A percentile compares a stretch with the other conserved stretches of the same genome.
Conservation (phyloP, 2,797 vertebrate species). For the Apodemus agrarius region DNA sequence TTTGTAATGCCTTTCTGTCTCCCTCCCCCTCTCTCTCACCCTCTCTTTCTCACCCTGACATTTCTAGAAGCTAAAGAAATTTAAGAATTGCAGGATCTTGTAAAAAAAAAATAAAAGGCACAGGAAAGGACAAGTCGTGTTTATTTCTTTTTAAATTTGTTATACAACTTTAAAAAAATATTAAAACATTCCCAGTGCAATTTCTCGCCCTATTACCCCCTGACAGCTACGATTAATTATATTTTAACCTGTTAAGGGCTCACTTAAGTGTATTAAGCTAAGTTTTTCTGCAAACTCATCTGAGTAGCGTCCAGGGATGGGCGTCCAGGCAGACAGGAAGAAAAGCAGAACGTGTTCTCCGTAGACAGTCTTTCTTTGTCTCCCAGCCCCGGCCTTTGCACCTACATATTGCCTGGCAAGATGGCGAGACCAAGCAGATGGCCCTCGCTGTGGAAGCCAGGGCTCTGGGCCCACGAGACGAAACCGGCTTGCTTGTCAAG, state of each 20-base stretch:
- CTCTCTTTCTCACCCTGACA: background rate
- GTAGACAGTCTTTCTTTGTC: background rate
- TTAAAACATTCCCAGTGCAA: constrained; percentile 48
- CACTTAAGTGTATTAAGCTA: background rate
- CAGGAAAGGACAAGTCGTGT: background rate
- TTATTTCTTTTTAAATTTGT: background rate
- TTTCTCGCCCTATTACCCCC: constrained; percentile 18
- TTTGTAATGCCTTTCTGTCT: background rate
- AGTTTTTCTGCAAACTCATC: background rate
- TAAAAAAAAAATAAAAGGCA: background rate
- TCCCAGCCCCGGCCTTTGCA: background rate
- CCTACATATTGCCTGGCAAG: background rate
- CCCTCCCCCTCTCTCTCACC: background rate
- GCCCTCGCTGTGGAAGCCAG: constrained; percentile 59
- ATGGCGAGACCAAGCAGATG: constrained; percentile 2
- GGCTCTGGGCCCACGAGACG: constrained; percentile 67
- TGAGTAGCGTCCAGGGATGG: background rate
- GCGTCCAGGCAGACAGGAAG: background rate
- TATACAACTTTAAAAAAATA: background rate
- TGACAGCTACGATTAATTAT: constrained; percentile 46
- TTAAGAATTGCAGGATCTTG: background rate
- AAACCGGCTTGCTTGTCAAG: constrained; percentile 73
- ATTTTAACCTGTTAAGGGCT: constrained; percentile 16
- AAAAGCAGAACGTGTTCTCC: background rate
- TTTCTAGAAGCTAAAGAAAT: background rate